phyloP scores from a whole-genome alignment of 2,113 vertebrate genomes.

The Hippolais icterina region DNA sequence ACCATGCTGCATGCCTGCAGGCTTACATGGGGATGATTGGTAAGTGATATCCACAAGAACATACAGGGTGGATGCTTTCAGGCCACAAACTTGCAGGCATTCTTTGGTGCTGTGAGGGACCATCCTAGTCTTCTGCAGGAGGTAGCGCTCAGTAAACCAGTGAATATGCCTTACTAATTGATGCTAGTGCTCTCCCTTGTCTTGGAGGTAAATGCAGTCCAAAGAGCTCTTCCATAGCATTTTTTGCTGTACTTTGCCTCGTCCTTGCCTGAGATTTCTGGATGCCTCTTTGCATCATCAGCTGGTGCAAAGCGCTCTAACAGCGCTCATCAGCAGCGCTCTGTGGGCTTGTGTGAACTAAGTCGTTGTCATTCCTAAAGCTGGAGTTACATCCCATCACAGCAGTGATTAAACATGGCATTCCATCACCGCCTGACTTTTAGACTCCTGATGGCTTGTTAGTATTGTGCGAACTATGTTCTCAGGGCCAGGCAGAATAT shows the following conservation, averaged over 20 bases:
- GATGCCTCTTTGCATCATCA: not conserved
- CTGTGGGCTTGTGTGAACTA: not conserved
- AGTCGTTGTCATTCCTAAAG: not conserved
- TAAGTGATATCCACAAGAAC: slow-evolving; percentile 54
- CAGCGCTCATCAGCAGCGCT: not conserved
- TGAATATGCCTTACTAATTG: not conserved
- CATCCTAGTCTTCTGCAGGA: not conserved
- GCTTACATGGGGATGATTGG: slow-evolving; percentile 83
- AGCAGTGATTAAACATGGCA: not conserved
- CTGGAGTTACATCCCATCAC: not conserved
- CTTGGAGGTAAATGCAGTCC: not conserved
- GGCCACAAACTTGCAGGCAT: not conserved
- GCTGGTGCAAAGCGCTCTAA: not conserved
- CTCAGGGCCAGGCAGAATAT: not conserved
- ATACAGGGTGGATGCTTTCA: not conserved
- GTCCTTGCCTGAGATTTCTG: not conserved
- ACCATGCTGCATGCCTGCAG: slow-evolving; percentile 72
- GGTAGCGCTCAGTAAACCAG: not conserved
- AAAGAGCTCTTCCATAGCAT: not conserved
- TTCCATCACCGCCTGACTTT: not conserved
- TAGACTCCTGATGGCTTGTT: not conserved
- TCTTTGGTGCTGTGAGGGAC: not conserved
- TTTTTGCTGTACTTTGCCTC: not conserved
- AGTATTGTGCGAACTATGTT: not conserved
- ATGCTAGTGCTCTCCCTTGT: not conserved